Percentiles rank a stretch among this genome's conserved stretches.
Conservation (phyloP, 35 echinoderm and acorn worm genomes). For the Nesometra sesokonis region DNA sequence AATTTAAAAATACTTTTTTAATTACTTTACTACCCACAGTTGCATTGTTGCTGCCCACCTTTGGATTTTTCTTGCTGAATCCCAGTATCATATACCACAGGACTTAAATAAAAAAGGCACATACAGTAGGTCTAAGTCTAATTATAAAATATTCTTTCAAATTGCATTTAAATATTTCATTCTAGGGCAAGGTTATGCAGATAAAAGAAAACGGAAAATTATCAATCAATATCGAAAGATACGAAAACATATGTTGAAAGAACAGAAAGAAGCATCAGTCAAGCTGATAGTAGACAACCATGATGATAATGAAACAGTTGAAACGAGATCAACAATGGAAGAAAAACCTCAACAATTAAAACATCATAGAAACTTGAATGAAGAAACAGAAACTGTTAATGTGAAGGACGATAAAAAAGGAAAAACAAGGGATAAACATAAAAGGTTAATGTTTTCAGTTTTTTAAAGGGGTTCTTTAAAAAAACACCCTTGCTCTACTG, state of each 20-base stretch:
- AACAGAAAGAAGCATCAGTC: neutral
- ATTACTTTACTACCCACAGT: too few species aligned
- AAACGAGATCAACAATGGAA: neutral
- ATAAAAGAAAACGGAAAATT: constrained; percentile 50
- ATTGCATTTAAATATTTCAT: neutral
- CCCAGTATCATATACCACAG: too few species aligned
- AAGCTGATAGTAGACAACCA: neutral
- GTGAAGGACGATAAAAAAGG: neutral
- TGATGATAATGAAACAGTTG: neutral
- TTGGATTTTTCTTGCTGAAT: too few species aligned
- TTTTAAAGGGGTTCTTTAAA: too few species aligned
- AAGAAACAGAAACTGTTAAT: neutral
- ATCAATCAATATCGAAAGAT: constrained; percentile 44
- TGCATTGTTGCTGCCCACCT: too few species aligned
- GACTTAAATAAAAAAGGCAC: too few species aligned
- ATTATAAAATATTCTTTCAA: too few species aligned
- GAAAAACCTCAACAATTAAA: neutral
- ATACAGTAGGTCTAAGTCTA: too few species aligned
- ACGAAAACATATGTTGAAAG: constrained; percentile 17
- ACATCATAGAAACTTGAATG: neutral
- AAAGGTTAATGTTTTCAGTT: neutral
- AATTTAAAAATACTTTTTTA: too few species aligned
- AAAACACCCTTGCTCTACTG: too few species aligned
- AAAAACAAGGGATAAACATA: neutral
- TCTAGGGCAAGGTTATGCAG: constrained; percentile 64